phyloP scores from a whole-genome alignment of 2,113 vertebrate species.

The Symphodus melops region DNA sequence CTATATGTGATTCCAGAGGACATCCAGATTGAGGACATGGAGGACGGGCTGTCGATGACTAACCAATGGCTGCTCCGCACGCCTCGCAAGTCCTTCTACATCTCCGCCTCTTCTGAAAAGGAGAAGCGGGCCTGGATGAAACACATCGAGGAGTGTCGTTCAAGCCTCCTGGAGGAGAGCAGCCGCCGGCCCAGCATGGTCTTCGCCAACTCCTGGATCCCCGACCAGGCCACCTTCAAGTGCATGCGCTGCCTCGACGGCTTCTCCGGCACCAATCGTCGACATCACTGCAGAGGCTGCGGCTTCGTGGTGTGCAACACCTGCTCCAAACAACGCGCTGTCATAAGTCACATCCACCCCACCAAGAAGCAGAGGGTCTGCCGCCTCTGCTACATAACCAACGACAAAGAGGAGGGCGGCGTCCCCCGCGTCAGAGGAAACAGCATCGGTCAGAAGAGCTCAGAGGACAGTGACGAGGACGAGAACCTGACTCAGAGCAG shows the following conservation, averaged over 20 bases:
- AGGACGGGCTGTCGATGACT: slow-evolving; percentile 84
- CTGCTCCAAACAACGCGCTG: slow-evolving; percentile 86
- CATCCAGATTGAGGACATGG: slow-evolving; percentile 86
- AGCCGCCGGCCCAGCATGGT: slow-evolving; percentile 54
- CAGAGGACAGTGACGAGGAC: slow-evolving; percentile 77
- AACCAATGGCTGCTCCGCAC: slow-evolving; percentile 95
- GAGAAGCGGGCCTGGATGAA: slow-evolving; percentile 92
- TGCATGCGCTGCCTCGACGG: slow-evolving; percentile 92
- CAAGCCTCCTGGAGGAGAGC: slow-evolving; percentile 71
- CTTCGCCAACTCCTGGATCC: slow-evolving; percentile 89
- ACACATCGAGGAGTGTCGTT: slow-evolving; percentile 87
- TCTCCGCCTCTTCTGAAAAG: slow-evolving; percentile 84
- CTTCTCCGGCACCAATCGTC: slow-evolving; percentile 85
- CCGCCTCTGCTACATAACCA: slow-evolving; percentile 80
- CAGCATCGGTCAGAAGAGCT: slow-evolving; percentile 23
- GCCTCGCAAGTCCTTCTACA: slow-evolving; percentile 91
- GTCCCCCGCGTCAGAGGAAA: slow-evolving; percentile 27
- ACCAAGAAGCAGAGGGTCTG: slow-evolving; percentile 88
- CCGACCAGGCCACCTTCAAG: slow-evolving; percentile 86
- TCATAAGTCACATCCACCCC: slow-evolving; percentile 85
- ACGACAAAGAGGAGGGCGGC: neutral
- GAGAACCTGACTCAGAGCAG: slow-evolving; percentile 29
- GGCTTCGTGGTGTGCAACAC: slow-evolving; percentile 89
- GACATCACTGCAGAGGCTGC: slow-evolving; percentile 93
- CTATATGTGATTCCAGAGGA: slow-evolving; percentile 78